These are phyloP conservation scores for Grammomys dolichurus DNA, from an alignment of 2,113 vertebrate genomes.

Conservation along the genomic window DNA sequence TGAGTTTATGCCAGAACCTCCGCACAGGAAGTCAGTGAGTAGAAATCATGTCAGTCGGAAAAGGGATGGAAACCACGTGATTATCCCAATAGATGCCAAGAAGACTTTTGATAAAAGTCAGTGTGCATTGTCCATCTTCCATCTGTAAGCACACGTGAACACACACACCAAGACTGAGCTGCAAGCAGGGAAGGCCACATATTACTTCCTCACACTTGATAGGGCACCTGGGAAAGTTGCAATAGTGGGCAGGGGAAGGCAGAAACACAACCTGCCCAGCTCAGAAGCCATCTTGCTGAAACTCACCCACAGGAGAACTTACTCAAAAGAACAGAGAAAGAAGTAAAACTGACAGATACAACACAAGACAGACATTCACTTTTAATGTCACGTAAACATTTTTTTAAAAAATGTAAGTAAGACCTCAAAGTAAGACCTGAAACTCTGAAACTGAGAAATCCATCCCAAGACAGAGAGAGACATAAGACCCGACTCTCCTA, in stretches of 20 bases:
- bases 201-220: not conserved
- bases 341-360: rapidly evolving
- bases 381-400: not conserved
- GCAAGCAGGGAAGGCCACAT: not conserved
- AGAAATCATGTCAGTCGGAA: not conserved
- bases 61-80: conserved; percentile 55
- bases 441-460: not conserved
- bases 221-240: not conserved
- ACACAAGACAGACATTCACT: not conserved
- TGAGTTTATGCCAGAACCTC: not conserved
- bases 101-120: not conserved
- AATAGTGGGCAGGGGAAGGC: rapidly evolving
- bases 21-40: not conserved
- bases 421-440: not conserved
- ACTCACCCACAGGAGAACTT: too few species aligned
- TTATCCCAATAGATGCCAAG: not conserved
- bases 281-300: not conserved
- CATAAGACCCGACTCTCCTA: not conserved
- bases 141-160: not conserved
- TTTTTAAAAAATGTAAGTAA: not conserved
- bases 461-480: not conserved
- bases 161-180: too few species aligned
- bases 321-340: not conserved
- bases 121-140: not conserved
- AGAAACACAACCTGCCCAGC: rapidly evolving